A percentile compares a stretch with the other conserved stretches of the same genome.
Conservation (phyloP, 2,888 invertebrate species). For the Scaptomyza caliginosa region DNA sequence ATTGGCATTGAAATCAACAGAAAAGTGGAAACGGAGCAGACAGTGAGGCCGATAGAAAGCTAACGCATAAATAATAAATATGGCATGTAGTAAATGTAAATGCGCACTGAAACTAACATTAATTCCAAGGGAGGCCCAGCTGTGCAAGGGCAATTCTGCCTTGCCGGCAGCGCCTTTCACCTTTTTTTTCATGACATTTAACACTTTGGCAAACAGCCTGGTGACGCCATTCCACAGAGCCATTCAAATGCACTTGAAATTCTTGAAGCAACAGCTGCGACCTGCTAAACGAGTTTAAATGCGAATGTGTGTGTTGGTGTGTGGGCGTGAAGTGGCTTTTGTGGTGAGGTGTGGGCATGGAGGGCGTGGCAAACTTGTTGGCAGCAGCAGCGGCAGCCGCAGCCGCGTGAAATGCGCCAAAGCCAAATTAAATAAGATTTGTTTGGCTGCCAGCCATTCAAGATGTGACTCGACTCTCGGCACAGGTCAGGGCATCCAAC, state of each 20-base stretch:
- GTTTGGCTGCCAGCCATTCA: constrained; percentile 73
- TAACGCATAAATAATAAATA: constrained; percentile 71
- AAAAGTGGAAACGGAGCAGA: background rate
- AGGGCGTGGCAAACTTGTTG: constrained; percentile 44
- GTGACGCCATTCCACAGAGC: constrained; percentile 45
- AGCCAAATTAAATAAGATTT: constrained; percentile 79
- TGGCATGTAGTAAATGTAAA: constrained; percentile 74
- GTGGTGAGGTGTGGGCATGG: constrained; percentile 1
- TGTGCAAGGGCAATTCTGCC: constrained; percentile 28
- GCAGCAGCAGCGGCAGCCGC: constrained; percentile 50
- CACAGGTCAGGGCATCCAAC: constrained; percentile 60
- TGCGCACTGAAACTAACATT: constrained; percentile 66
- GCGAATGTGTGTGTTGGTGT: constrained; percentile 3
- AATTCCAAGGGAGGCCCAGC: constrained; percentile 67
- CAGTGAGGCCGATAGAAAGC: constrained; percentile 9
- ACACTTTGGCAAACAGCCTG: constrained; percentile 73
- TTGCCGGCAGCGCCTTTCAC: background rate
- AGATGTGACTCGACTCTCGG: constrained; percentile 46
- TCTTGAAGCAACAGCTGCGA: constrained; percentile 76
- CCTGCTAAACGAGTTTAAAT: constrained; percentile 55
- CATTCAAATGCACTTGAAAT: constrained; percentile 79
- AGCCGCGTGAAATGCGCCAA: constrained; percentile 66
- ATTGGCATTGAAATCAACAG: constrained; percentile 34
- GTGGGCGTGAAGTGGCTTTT: background rate
- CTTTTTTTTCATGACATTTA: constrained; percentile 67